Conservation (phyloP, 1,140 invertebrate genomes). For the Dendrolimus punctatus region DNA sequence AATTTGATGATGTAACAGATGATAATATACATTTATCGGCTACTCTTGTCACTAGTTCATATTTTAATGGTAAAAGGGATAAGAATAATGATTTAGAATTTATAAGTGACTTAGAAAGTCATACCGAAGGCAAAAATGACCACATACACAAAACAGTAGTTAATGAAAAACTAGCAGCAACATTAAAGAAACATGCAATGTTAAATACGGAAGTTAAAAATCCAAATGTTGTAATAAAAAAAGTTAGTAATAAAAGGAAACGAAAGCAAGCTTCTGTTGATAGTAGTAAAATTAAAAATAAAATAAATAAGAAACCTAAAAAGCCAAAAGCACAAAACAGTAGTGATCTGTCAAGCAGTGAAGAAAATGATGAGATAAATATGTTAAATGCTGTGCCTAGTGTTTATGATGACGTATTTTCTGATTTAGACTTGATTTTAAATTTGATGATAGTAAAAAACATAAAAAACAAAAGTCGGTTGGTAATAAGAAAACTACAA, state of each 20-base stretch:
- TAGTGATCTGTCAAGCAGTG: slow-evolving; percentile 17
- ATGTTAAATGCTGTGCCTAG: slow-evolving; percentile 56
- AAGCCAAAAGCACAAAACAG: slow-evolving; percentile 19
- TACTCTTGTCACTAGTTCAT: slow-evolving; percentile 54
- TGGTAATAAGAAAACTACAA: too few species aligned
- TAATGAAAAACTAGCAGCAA: slow-evolving; percentile 45
- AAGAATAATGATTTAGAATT: slow-evolving; percentile 18
- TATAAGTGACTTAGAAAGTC: slow-evolving; percentile 16
- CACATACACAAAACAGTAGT: slow-evolving; percentile 7
- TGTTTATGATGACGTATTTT: slow-evolving; percentile 55
- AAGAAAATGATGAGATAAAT: slow-evolving; percentile 24
- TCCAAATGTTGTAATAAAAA: slow-evolving; percentile 28
- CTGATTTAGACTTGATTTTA: slow-evolving; percentile 46
- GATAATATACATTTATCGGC: slow-evolving; percentile 43
- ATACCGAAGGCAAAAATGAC: slow-evolving; percentile 7
- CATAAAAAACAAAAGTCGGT: too few species aligned
- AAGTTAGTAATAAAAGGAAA: slow-evolving; percentile 40
- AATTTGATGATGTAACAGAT: slow-evolving; percentile 43
- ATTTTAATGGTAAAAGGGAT: slow-evolving; percentile 42
- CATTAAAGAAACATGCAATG: slow-evolving; percentile 58
- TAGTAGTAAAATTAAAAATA: slow-evolving; percentile 18
- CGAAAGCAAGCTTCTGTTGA: slow-evolving; percentile 40
- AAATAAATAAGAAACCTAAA: slow-evolving; percentile 23
- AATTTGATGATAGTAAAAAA: slow-evolving; percentile 19
- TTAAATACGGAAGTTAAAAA: slow-evolving; percentile 44